phyloP scores from a whole-genome alignment of 37 sponge, comb jelly and placozoan species.

The Halichondria panicea region DNA sequence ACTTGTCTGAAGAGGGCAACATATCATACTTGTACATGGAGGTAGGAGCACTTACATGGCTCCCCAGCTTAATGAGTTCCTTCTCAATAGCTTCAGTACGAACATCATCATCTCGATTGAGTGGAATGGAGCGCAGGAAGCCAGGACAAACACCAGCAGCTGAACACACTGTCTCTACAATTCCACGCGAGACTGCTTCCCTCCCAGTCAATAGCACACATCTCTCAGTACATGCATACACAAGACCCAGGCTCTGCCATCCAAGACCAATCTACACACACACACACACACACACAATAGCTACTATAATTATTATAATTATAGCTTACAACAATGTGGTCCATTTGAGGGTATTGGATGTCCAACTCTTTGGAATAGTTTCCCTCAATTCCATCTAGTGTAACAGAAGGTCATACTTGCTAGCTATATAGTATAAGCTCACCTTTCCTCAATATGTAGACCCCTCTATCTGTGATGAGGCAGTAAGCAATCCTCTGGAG shows the following conservation, averaged over 20 bases:
- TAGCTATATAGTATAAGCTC: neutral
- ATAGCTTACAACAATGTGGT: slow-evolving; percentile 51
- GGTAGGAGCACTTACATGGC: slow-evolving; percentile 23
- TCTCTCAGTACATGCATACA: slow-evolving; percentile 6
- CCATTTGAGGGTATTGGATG: slow-evolving; percentile 22
- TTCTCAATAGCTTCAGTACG: slow-evolving; percentile 49
- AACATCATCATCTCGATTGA: slow-evolving; percentile 50
- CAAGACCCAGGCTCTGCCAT: slow-evolving; percentile 62
- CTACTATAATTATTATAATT: neutral
- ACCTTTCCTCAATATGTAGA: slow-evolving; percentile 66
- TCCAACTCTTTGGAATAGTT: slow-evolving; percentile 31
- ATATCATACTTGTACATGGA: neutral
- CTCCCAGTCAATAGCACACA: slow-evolving; percentile 52
- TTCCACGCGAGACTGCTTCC: slow-evolving; percentile 68
- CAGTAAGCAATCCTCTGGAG: slow-evolving; percentile 39
- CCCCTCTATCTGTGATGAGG: slow-evolving; percentile 48
- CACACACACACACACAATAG: neutral
- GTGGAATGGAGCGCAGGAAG: slow-evolving; percentile 24
- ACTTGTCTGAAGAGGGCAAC: slow-evolving; percentile 34
- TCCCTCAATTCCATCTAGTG: slow-evolving; percentile 60
- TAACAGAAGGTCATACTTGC: neutral
- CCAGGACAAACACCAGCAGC: slow-evolving; percentile 15
- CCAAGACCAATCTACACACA: slow-evolving; percentile 48
- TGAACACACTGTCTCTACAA: slow-evolving; percentile 29
- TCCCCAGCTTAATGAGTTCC: slow-evolving; percentile 61